Evolutionary conservation across 1,140 invertebrate species (phyloP).

Genomic region (Ptiloglossa arizonensis): DNA sequence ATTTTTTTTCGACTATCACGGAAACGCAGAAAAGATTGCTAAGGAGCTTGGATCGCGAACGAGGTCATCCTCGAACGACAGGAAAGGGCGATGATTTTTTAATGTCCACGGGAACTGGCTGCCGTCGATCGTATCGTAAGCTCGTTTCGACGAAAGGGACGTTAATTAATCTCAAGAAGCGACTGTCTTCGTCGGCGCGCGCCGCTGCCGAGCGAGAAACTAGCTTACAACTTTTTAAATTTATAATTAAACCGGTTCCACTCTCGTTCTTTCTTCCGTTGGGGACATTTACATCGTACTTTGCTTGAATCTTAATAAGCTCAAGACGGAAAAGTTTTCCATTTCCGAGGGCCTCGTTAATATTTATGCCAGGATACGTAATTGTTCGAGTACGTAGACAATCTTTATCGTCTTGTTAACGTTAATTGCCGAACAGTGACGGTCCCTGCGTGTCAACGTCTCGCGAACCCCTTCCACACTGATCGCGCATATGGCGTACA

Average conservation of each 20-base stretch:
- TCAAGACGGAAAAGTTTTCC: neutral
- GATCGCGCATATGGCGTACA: too few relatives aligned
- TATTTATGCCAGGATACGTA: slow-evolving; percentile 10
- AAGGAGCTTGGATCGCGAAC: neutral
- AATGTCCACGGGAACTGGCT: neutral
- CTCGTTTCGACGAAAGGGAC: slow-evolving; percentile 23
- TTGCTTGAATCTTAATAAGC: neutral
- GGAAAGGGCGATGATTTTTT: slow-evolving; percentile 32
- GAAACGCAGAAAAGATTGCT: neutral
- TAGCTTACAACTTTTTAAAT: slow-evolving; percentile 33
- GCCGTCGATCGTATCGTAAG: slow-evolving; percentile 22
- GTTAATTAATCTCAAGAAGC: slow-evolving; percentile 52
- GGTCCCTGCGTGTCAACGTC: neutral
- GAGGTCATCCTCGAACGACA: neutral
- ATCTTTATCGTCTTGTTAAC: slow-evolving; percentile 1
- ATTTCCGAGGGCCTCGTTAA: neutral
- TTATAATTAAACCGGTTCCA: slow-evolving; percentile 28
- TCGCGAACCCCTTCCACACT: neutral
- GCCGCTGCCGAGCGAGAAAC: slow-evolving; percentile 18
- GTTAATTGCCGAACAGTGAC: neutral
- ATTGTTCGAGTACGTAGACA: neutral
- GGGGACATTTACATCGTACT: neutral
- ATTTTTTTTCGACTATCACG: neutral
- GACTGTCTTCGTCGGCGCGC: slow-evolving; percentile 41
- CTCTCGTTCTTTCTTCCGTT: neutral